phyloP scores from a whole-genome alignment of 2,888 invertebrate species.

The Orthonevra nobilis region DNA sequence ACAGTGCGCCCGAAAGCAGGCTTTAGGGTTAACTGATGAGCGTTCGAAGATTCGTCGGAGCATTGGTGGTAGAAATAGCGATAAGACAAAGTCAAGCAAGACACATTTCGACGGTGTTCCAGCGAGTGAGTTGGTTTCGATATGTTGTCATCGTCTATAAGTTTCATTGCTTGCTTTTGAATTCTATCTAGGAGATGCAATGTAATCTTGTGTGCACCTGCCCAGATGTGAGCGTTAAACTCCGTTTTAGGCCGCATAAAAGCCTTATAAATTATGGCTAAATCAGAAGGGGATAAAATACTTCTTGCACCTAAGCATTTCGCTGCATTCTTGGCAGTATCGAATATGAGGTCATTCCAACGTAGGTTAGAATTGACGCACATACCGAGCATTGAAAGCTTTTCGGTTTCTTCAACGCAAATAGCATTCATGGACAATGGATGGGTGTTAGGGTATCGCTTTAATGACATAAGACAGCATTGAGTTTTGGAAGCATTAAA shows the following conservation, averaged over 20 bases:
- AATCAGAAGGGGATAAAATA: neutral
- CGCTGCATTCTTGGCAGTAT: neutral
- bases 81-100: neutral
- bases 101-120: conserved; percentile 4
- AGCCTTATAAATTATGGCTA: neutral
- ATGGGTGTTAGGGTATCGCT: neutral
- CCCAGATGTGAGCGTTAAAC: conserved; percentile 11
- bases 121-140: neutral
- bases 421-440: conserved; percentile 1
- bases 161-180: conserved; percentile 1
- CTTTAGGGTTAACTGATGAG: too few species aligned
- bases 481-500: neutral
- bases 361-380: neutral
- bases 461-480: neutral
- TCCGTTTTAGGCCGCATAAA: conserved; percentile 8
- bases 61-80: neutral
- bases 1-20: too few species aligned
- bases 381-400: neutral
- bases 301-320: neutral
- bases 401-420: conserved; percentile 5
- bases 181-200: conserved; percentile 3
- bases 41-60: neutral
- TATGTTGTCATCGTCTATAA: neutral
- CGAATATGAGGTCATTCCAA: conserved; percentile 4
- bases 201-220: neutral